Base-by-base conservation (phyloP, 92 coral and sea anemone genomes). In the Umimayanthus chanpuru region DNA sequence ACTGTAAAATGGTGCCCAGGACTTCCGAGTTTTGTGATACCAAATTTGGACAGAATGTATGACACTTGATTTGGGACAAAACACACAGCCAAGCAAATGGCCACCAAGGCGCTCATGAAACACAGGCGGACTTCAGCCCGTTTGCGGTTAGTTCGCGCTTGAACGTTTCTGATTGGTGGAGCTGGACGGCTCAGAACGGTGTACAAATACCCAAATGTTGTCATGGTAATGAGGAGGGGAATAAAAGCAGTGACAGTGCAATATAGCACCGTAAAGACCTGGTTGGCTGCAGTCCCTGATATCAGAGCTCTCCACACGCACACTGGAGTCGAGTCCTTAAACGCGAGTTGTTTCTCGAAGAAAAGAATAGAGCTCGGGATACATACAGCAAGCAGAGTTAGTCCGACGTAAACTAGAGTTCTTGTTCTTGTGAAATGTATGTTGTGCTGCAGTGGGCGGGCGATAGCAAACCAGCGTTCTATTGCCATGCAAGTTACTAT, bases 401-500 rank as follows among this genome's bases (percentile, higher is more conserved):
- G 0, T 18, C 61, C 87, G 3, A 83, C 58, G 26, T 70, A 83
- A 67, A 83, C 26, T 15, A 83, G 16, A 41, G 87, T 83, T 70
- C 78, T 68, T 15, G 25, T 70, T 70, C 87, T 83, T 25, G 78
- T 70, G 5, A 83, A 83, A 30, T 83, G 40, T 25, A 68, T 26
- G 40, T 25, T 43, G 66, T 83, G 87, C 21, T 68, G 77, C 26
- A 83, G 41, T 47, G 87, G 77, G 58, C 87, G 87, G 6, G 87
- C 87, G 58, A 83, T 70, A 12, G 87, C 87, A 28, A 40, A 83
- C 87, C 87, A 83, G 43, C 87, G 77, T 43, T 83, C 87, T 10
- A 83, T 32, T 23, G 87, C 87, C 87, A 83, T 83, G 77, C 87
- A 83, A 4, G 87, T 83, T 44, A 83, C 87, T 70, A 83, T 44